Evolutionary conservation across 2,888 invertebrate species (phyloP), one percentile per base, ranked within the genome.

Genomic region (Lepidocyrtinus sp.): DNA sequence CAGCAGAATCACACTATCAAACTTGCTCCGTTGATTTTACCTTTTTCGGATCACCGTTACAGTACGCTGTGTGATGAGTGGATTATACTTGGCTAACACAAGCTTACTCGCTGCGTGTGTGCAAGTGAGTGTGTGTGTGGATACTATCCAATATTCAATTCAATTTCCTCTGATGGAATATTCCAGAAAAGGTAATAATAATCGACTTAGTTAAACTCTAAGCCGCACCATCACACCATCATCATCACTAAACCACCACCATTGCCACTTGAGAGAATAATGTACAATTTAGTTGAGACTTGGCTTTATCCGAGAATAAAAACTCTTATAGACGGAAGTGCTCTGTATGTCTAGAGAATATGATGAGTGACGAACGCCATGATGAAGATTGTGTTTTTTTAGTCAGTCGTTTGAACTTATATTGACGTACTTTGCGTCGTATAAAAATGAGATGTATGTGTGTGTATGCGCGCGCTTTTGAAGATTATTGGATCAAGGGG

Each of bases 401-500:
- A 50, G 5, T 50, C 17, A 15, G n/a, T n/a, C 50, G 50, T 50
- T 50, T 50, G 50, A 50, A 50, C 50, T 50, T 50, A n/a, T 50
- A 50, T 50, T 17, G 2, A n/a, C 15, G 50, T 50, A 50, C n/a
- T n/a, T n/a, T n/a, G n/a, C n/a, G n/a, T n/a, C n/a, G 5, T 50
- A 50, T 5, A 50, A 50, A 50, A 50, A 50, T n/a, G 50, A 50
- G 50, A 36, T 7, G 50, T 50, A n/a, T n/a, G 50, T 50, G 36
- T 36, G 36, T 50, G 24, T n/a, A n/a, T 74, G 74, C 67, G 61
- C 69, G 55, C 63, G 55, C 64, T 70, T 76, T 76, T 76, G 70
- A 76, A 76, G 76, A 76, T 76, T 76, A 76, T 76, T 76, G 76
- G 76, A 76, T 76, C 70, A 76, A 76, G 76, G 76, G 70, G 76